Conservation (phyloP, 2,888 invertebrate species). For the Siphonodentalium dalli region DNA sequence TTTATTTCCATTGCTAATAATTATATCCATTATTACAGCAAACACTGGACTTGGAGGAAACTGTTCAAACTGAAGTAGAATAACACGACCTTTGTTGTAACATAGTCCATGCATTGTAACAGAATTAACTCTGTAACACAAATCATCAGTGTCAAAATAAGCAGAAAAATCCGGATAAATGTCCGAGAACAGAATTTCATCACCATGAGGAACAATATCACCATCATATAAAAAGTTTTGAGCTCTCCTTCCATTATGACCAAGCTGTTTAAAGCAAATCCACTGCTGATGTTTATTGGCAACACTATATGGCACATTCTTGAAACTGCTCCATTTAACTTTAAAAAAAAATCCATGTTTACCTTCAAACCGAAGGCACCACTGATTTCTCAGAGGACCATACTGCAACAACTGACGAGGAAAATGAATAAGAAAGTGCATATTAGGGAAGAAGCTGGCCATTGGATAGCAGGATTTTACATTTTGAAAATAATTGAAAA, state of each 20-base stretch:
- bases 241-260: conserved; percentile 1
- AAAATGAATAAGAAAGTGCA: conserved; percentile 31
- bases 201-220: conserved; percentile 10
- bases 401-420: conserved; percentile 27
- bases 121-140: too few relatives aligned
- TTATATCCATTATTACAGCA: too few relatives aligned
- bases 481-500: neutral
- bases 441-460: conserved; percentile 21
- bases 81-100: too few relatives aligned
- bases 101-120: too few relatives aligned
- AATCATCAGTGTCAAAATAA: too few relatives aligned
- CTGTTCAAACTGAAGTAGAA: too few relatives aligned
- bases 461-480: conserved; percentile 22
- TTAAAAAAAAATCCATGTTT: conserved; percentile 31
- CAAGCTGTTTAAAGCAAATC: conserved; percentile 19
- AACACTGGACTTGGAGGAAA: too few relatives aligned
- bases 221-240: conserved; percentile 19
- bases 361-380: conserved; percentile 33
- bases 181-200: too few relatives aligned
- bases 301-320: conserved; percentile 18
- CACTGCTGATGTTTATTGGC: conserved; percentile 24
- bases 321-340: conserved; percentile 23
- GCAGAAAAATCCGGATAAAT: too few relatives aligned
- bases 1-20: too few relatives aligned
- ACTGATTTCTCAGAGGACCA: conserved; percentile 31